These are phyloP conservation scores for Bicyclus anynana DNA, from an alignment of 1,140 invertebrate genomes.

Conservation along the genomic window DNA sequence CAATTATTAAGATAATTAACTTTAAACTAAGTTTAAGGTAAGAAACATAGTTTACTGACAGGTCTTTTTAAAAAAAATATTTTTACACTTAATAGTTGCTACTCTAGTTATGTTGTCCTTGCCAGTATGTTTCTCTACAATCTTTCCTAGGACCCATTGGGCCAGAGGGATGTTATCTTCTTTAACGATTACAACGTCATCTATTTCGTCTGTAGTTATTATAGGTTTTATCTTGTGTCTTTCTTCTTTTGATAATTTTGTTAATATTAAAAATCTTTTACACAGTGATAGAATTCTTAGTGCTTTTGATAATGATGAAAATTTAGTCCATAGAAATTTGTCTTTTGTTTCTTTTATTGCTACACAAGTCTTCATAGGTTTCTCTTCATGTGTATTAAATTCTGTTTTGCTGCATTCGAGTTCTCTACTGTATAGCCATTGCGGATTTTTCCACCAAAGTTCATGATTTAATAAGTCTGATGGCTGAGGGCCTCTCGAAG, in stretches of 20 bases:
- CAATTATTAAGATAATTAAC: no score
- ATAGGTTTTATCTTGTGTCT: no score
- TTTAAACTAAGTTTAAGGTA: no score
- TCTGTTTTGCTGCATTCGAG: neutral
- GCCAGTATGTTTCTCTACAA: slow-evolving; percentile 9
- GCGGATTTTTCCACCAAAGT: neutral
- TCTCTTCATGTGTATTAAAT: slow-evolving; percentile 14
- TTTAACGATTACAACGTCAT: slow-evolving; percentile 5
- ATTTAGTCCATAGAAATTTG: no score
- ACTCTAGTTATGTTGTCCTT: slow-evolving; percentile 3
- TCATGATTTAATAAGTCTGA: neutral
- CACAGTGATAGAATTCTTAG: no score
- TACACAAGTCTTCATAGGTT: no score
- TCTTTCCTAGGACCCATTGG: slow-evolving; percentile 12
- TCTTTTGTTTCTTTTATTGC: no score
- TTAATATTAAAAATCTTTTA: no score
- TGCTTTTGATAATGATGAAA: no score
- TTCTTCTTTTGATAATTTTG: no score
- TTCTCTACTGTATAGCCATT: neutral
- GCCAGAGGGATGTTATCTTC: slow-evolving; percentile 7
- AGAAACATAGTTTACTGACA: neutral
- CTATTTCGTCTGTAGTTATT: no score
- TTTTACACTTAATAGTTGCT: neutral
- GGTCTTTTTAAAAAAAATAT: neutral
- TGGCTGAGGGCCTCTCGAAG: neutral